Evolutionary conservation across 2,888 invertebrate species (phyloP), one percentile per base, ranked within the genome.

Genomic region (Panopea generosa): DNA sequence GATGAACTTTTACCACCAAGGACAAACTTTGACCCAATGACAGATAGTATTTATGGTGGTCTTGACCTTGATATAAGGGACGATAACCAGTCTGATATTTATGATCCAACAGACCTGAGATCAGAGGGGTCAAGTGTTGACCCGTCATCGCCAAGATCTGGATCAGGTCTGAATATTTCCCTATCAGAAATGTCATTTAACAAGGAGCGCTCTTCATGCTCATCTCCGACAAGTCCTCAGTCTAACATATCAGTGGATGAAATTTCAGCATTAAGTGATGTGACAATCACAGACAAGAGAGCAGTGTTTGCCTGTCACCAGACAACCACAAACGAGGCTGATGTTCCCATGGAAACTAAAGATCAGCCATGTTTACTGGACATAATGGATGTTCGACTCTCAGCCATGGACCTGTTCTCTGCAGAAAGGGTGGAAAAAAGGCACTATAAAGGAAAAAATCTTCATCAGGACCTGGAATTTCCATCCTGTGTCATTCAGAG

Each of bases 351-450:
- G 53, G 56, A 61, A 20, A 56, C 65, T 0, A 45, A 18, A 61
- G 18, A 55, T 18, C 84, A 90, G 56, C 66, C 71, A 24, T 96
- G 95, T 90, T 89, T 96, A 74, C 91, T 97, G 79, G 96, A 97
- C 90, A 95, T 96, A 61, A 96, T 96, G 93, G 93, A 93, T n/a
- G 94, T 97, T 33, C 94, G 95, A 67, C 93, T 97, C 79, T 94
- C 95, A 65, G 96, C 96, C 87, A 96, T 96, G 95, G 95, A 96
- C 91, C 93, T 97, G 79, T 96, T 95, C 90, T 94, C 95, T 53
- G 96, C 95, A 38, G 93, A 93, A 62, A 89, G 94, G 87, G 82
- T 87, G 9, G 82, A 84, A 47, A 86, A 87, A 62, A 78, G 84
- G 20, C 65, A 79, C 7, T 87, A 86, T 50, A 77, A 74, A 40